phyloP scores from a whole-genome alignment of 2,113 vertebrate species.

The Phalacrocorax pelagicus region DNA sequence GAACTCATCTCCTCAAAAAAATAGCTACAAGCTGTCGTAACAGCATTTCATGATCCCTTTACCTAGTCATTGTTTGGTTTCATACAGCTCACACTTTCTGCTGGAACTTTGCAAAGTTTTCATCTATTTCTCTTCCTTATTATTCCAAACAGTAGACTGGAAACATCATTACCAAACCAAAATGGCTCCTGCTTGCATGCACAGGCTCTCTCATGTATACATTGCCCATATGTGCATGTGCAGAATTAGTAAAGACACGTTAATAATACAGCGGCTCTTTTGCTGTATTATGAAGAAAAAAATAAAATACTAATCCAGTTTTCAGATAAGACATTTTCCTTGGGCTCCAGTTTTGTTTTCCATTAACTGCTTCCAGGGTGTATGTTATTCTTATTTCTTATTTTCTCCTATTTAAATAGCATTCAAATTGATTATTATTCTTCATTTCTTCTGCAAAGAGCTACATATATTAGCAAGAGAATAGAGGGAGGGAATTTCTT shows the following conservation, averaged over 20 bases:
- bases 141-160: background rate
- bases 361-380: background rate
- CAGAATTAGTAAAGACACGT: fast-evolving
- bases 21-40: background rate
- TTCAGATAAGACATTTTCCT: background rate
- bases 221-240: background rate
- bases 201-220: background rate
- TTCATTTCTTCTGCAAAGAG: background rate
- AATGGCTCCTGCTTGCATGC: background rate
- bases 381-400: background rate
- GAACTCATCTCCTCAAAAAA: background rate
- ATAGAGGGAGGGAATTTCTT: background rate
- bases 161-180: background rate
- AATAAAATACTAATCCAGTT: background rate
- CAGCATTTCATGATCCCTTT: background rate
- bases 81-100: background rate
- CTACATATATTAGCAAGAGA: background rate
- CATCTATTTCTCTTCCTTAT: background rate
- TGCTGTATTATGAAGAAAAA: background rate
- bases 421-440: background rate
- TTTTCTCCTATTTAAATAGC: background rate
- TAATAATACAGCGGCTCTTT: background rate
- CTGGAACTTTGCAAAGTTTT: background rate
- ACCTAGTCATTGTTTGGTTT: background rate
- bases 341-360: background rate